Percentiles rank a stretch among this genome's conserved stretches.
Conservation (phyloP, 2,113 vertebrate species). For the Cettia cetti region DNA sequence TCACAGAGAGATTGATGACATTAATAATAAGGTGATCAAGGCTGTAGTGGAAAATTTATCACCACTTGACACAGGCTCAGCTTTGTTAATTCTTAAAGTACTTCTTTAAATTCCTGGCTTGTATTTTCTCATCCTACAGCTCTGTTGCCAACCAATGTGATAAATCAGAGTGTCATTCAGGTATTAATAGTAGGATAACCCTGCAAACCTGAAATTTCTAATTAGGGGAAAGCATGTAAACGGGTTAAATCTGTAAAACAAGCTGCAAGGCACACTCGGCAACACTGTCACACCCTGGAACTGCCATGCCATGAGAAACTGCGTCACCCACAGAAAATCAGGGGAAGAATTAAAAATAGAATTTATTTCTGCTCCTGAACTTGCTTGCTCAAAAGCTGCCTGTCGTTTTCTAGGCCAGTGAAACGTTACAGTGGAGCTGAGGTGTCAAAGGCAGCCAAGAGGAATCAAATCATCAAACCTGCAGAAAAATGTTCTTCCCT, state of each 20-base stretch:
- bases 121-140: neutral
- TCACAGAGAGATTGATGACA: slow-evolving; percentile 30
- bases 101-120: neutral
- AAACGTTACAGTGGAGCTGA: neutral
- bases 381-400: neutral
- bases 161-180: neutral
- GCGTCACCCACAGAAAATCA: neutral
- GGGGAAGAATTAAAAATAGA: slow-evolving; percentile 44
- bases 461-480: neutral
- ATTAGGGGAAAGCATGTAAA: neutral
- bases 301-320: neutral
- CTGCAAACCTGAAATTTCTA: neutral
- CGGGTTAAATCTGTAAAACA: neutral
- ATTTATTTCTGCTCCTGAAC: slow-evolving; percentile 8
- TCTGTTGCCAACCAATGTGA: neutral
- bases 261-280: neutral
- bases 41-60: slow-evolving; percentile 8
- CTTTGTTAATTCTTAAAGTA: neutral
- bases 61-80: neutral
- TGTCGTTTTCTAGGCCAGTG: neutral
- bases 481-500: neutral
- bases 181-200: neutral
- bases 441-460: neutral
- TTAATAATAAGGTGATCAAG: slow-evolving; percentile 27
- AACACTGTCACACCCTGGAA: neutral